Percentiles rank a stretch among this genome's conserved stretches.
phyloP scores from a whole-genome alignment of 1,140 invertebrate species.

The Harpegnathos saltator region DNA sequence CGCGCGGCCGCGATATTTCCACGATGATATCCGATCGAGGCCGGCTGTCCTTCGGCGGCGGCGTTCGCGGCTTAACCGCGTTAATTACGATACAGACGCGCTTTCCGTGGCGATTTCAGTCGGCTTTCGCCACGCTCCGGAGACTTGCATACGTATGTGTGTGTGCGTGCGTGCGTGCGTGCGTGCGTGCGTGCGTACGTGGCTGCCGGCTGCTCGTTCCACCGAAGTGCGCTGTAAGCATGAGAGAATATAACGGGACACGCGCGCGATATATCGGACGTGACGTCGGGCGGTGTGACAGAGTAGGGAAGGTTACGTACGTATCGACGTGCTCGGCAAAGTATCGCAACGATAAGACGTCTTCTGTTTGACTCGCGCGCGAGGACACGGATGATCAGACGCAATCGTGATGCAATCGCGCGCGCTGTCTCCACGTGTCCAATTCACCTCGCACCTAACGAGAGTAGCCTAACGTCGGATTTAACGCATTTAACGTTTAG shows the following conservation, averaged over 20 bases:
- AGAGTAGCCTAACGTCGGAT: no score
- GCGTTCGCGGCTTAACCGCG: constrained; percentile 56
- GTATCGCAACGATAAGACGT: not conserved
- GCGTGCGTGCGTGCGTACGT: not conserved
- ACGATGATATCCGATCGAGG: constrained; percentile 39
- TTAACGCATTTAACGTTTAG: no score
- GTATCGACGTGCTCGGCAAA: not conserved
- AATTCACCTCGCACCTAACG: no score
- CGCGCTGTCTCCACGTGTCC: no score
- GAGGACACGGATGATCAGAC: no score
- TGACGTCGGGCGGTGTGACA: not conserved
- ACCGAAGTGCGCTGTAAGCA: constrained; percentile 6
- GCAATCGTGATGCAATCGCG: no score
- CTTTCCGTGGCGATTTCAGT: constrained; percentile 71
- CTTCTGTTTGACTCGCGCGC: no score
- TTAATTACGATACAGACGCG: constrained; percentile 70
- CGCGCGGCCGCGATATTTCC: constrained; percentile 29
- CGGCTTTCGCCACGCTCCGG: constrained; percentile 19
- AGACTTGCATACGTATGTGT: no score
- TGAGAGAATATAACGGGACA: constrained; percentile 9
- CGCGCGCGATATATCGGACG: not conserved
- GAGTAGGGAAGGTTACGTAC: not conserved
- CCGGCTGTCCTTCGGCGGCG: constrained; percentile 5
- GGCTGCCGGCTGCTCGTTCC: not conserved
- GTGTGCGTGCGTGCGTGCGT: no score